A percentile compares a stretch with the other conserved stretches of the same genome.
Conservation (phyloP, 2,797 vertebrate genomes). For the Squalus acanthias region DNA sequence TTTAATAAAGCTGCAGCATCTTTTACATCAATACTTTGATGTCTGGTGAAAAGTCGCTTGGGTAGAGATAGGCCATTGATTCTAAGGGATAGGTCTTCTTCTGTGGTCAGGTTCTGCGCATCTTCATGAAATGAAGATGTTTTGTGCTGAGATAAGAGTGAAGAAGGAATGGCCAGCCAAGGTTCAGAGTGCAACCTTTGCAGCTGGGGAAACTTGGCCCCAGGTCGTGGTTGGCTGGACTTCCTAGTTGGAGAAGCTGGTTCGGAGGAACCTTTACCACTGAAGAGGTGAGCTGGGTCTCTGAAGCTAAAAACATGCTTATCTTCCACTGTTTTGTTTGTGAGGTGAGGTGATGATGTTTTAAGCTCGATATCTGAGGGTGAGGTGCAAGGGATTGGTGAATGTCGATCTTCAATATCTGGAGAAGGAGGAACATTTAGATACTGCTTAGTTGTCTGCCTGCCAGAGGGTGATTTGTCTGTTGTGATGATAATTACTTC, state of each 20-base stretch:
- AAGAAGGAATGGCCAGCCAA: constrained; percentile 62
- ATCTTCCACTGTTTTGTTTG: constrained; percentile 48
- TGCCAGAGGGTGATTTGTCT: constrained; percentile 66
- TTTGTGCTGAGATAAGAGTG: constrained; percentile 65
- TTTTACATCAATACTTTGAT: constrained; percentile 72
- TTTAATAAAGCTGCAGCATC: constrained; percentile 60
- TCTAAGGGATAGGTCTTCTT: constrained; percentile 62
- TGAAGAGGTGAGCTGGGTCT: constrained; percentile 51
- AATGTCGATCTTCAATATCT: constrained; percentile 57
- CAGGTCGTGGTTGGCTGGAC: constrained; percentile 44
- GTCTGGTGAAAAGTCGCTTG: constrained; percentile 58
- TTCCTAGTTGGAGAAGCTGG: constrained; percentile 57
- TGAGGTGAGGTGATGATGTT: constrained; percentile 52
- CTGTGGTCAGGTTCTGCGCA: constrained; percentile 56
- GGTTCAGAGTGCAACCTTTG: constrained; percentile 62
- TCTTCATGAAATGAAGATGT: constrained; percentile 67
- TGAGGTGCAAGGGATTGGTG: constrained; percentile 53
- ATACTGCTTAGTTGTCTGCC: constrained; percentile 75
- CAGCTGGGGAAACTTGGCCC: constrained; percentile 56
- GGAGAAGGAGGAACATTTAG: constrained; percentile 70
- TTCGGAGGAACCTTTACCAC: constrained; percentile 47
- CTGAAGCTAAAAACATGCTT: constrained; percentile 58
- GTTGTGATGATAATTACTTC: constrained; percentile 87
- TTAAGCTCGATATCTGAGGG: constrained; percentile 62
- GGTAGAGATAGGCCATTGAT: constrained; percentile 52